Conservation (phyloP, 2,113 vertebrate genomes). For the Hiodon tergisus region DNA sequence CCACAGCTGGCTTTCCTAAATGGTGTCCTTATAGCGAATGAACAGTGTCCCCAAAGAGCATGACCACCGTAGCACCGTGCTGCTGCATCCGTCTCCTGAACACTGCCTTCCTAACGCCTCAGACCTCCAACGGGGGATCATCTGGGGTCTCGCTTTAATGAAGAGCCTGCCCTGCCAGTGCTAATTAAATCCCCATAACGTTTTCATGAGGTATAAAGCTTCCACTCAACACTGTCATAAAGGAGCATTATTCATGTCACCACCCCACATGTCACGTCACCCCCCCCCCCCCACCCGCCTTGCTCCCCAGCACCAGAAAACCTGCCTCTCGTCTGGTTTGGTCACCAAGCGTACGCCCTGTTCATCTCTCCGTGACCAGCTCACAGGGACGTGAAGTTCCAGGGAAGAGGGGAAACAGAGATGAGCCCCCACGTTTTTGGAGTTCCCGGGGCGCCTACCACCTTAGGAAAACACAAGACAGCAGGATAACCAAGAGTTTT, state of each 20-base stretch:
- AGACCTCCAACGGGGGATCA: not conserved
- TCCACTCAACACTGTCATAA: constrained; percentile 21
- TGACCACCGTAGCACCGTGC: not conserved
- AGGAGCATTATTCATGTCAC: constrained; percentile 21
- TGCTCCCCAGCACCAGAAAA: not conserved
- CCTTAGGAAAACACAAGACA: constrained; percentile 30
- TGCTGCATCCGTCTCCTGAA: not conserved
- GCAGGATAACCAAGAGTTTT: constrained; percentile 30
- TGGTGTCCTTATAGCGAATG: no score
- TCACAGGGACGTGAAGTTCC: constrained; percentile 9
- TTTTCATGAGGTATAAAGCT: constrained; percentile 7
- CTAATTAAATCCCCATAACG: constrained; percentile 19
- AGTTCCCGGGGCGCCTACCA: constrained; percentile 16
- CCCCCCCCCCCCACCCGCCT: not conserved
- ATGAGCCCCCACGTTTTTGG: not conserved
- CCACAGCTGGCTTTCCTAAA: not conserved
- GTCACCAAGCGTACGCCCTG: not conserved
- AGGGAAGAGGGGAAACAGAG: not conserved
- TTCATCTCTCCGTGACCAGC: not conserved
- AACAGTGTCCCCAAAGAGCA: no score
- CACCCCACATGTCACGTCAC: not conserved
- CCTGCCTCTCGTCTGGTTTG: constrained; percentile 7
- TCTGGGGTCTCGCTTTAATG: not conserved
- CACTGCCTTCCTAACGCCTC: constrained; percentile 3
- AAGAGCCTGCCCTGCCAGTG: constrained; percentile 13